phyloP scores from a whole-genome alignment of 2,113 vertebrate species.

The Gallinago paraguaiae region DNA sequence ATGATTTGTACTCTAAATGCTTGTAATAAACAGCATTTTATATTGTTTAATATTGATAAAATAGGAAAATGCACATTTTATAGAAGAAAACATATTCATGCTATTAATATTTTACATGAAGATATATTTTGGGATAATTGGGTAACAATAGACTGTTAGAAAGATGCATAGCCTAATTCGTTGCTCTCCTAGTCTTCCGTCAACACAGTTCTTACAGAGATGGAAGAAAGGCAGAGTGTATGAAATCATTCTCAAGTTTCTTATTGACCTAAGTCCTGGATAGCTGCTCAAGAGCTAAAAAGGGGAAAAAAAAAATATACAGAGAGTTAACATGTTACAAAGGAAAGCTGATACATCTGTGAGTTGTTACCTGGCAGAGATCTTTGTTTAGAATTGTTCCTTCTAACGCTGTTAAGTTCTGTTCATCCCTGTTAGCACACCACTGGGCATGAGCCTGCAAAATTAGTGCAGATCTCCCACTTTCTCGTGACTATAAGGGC shows the following conservation, averaged over 20 bases:
- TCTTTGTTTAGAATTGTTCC: neutral
- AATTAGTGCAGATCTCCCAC: neutral
- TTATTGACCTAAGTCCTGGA: neutral
- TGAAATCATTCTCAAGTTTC: neutral
- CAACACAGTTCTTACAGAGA: rapidly evolving
- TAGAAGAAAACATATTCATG: neutral
- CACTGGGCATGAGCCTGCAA: neutral
- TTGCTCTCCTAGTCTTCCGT: neutral
- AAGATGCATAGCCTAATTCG: neutral
- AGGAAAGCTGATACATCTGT: neutral
- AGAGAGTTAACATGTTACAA: neutral
- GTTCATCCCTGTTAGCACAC: neutral
- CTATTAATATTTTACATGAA: neutral
- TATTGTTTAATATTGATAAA: neutral
- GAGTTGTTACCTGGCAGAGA: neutral
- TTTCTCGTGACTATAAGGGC: neutral
- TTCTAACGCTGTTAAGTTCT: neutral
- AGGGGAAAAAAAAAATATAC: rapidly evolving
- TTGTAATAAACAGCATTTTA: neutral
- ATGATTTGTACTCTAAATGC: neutral
- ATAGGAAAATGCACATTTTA: neutral
- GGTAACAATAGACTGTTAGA: neutral
- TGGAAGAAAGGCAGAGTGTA: neutral
- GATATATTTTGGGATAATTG: neutral
- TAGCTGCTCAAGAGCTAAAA: neutral